Percentiles rank a stretch among this genome's conserved stretches.
phyloP scores from a whole-genome alignment of 2,797 vertebrate genomes.

The Clamator glandarius region DNA sequence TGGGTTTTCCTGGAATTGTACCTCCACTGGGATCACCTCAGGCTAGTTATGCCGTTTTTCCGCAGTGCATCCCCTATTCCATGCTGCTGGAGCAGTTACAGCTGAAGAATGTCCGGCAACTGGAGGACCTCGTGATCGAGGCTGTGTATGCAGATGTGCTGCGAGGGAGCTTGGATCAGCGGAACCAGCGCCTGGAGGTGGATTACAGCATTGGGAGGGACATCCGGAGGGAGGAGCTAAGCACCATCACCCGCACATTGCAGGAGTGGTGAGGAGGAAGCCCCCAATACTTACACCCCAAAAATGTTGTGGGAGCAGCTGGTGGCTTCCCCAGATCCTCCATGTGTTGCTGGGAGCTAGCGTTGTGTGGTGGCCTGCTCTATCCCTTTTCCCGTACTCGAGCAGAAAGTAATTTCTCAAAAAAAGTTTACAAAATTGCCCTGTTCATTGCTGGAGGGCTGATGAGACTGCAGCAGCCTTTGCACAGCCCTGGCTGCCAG shows the following conservation, averaged over 20 bases:
- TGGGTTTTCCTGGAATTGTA: not conserved
- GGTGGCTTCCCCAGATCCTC: not conserved
- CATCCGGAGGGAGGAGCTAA: slow-evolving; percentile 81
- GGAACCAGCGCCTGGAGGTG: slow-evolving; percentile 81
- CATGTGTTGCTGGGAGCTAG: not conserved
- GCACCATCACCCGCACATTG: slow-evolving; percentile 79
- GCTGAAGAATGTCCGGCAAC: slow-evolving; percentile 78
- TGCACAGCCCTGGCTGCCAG: not conserved
- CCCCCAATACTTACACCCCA: not conserved
- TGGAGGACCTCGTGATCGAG: slow-evolving; percentile 82
- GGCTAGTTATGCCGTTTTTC: not conserved
- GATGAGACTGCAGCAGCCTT: accelerated
- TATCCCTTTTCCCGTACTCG: not conserved
- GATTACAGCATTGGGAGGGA: slow-evolving; percentile 83
- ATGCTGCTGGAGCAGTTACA: slow-evolving; percentile 79
- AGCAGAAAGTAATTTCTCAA: accelerated
- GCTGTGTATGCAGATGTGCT: slow-evolving; percentile 81
- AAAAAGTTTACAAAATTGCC: not conserved
- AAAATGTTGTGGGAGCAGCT: not conserved
- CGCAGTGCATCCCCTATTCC: slow-evolving; percentile 81
- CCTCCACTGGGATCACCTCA: not conserved
- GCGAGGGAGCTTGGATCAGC: slow-evolving; percentile 80
- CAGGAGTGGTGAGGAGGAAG: slow-evolving; percentile 81
- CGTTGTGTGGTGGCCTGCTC: not conserved
- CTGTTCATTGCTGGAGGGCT: not conserved